Evolutionary conservation across 2,888 invertebrate genomes (phyloP), one percentile per base, ranked within the genome.

Genomic region (Ophion slaviceki): DNA sequence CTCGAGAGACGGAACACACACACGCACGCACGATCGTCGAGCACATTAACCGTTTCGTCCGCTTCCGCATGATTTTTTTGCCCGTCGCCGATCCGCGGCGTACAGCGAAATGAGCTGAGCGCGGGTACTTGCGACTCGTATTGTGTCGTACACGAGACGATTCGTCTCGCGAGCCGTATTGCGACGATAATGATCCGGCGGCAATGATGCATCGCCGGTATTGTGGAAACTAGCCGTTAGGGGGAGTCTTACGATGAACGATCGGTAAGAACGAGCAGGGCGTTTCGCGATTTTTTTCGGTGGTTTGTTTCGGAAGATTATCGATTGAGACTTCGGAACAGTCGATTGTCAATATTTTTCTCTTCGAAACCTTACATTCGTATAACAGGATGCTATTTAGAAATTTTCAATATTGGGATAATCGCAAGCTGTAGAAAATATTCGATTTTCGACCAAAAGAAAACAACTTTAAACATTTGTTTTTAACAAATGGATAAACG

Each of bases 21-120:
- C 36, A 40, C 17, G 2, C 53, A 53, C 53, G 53, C 53, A 53
- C 53, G 53, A 17, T 53, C 70, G 53, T 70, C 70, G 70, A 70
- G 36, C 70, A 47, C 67, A 45, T 70, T 70, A 70, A 47, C 70
- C 70, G 47, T 47, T 70, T n/a, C 45, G 40, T 40, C 36, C 36
- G 70, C 53, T 53, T 70, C 47, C 28, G 53, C 28, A 70, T 24
- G 70, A 47, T 47, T 66, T 66, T 66, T 66, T 32, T 66, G 36
- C 32, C 20, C 36, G 62, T 32, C 36, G 28, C 36, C 10, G 28
- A 7, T 17, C 66, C 28, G 17, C 28, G 36, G 8, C 6, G 17
- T 36, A 36, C 66, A 66, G 1, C 17, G 36, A 66, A 17, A 32
- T 14, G 24, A 7, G 28, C 62, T 5, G 20, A n/a, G 5, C 17